Evolutionary conservation across 2,797 vertebrate species (phyloP).

Genomic region (Sebastes kiyomatsui): DNA sequence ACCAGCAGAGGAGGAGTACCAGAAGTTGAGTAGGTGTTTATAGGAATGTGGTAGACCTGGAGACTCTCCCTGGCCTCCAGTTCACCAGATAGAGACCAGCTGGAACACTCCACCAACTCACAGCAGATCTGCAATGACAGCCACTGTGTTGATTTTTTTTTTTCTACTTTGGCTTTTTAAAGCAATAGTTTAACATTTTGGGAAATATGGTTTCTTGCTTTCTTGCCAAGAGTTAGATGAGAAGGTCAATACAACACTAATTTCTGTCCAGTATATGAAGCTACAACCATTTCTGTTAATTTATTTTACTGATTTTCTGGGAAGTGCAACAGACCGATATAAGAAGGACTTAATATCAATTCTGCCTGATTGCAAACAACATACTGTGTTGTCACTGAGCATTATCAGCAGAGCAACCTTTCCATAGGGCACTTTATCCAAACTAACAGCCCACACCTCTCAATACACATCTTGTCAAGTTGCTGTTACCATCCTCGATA

Average conservation of each 20-base stretch:
- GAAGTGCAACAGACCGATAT: neutral
- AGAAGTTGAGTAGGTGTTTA: conserved; percentile 48
- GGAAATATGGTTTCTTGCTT: neutral
- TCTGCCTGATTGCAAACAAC: neutral
- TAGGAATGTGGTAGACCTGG: conserved; percentile 86
- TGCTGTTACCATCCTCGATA: neutral
- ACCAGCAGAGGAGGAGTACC: conserved; percentile 47
- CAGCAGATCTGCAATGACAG: conserved; percentile 88
- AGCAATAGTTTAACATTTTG: neutral
- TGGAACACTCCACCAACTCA: conserved; percentile 89
- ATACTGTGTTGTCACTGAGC: neutral
- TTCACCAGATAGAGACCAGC: conserved; percentile 82
- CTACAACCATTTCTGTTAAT: neutral
- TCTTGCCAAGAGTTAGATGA: neutral
- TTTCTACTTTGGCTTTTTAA: neutral
- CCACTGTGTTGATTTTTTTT: neutral
- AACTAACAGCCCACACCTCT: neutral
- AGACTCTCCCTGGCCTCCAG: conserved; percentile 85
- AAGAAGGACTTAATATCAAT: neutral
- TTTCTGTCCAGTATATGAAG: neutral
- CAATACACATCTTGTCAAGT: neutral
- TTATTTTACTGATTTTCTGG: neutral
- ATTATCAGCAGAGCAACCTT: neutral
- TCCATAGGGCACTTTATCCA: neutral
- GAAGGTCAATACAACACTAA: neutral